Percentiles rank a stretch among this genome's conserved stretches.
These are phyloP conservation scores for Entomyzon cyanotis DNA, from an alignment of 2,113 vertebrate species.

Conservation along the genomic window DNA sequence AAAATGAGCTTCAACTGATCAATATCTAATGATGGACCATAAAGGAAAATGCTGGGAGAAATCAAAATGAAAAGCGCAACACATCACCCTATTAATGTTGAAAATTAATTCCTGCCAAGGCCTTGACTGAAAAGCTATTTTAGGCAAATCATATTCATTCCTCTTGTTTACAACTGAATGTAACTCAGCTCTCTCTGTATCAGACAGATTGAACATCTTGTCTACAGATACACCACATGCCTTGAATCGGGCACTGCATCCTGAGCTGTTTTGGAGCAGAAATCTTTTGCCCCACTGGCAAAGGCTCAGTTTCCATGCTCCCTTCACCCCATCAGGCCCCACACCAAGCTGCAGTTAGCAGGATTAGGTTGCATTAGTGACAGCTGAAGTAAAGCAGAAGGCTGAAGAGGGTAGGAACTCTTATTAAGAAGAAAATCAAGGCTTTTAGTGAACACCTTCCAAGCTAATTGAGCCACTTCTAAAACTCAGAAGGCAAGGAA, in stretches of 20 bases:
- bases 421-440: background rate
- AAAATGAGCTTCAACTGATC: conserved; percentile 99
- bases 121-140: conserved; percentile 5
- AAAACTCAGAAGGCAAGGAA: background rate
- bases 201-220: background rate
- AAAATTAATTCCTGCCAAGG: conserved; percentile 23
- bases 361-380: background rate
- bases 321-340: background rate
- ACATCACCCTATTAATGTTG: conserved; percentile 49
- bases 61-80: conserved; percentile 71
- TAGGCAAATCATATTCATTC: background rate
- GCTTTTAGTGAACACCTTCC: background rate
- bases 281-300: background rate
- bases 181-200: background rate
- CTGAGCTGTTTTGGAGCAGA: background rate
- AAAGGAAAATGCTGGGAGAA: conserved; percentile 95
- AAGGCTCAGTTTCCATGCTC: background rate
- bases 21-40: conserved; percentile 95
- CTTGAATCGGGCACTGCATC: background rate
- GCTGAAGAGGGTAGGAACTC: background rate
- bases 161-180: background rate
- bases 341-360: background rate
- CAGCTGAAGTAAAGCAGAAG: background rate
- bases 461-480: background rate
- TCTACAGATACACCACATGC: background rate